Evolutionary conservation across 1,140 invertebrate species (phyloP).

Genomic region (Ceratoteleas bidentatus): DNA sequence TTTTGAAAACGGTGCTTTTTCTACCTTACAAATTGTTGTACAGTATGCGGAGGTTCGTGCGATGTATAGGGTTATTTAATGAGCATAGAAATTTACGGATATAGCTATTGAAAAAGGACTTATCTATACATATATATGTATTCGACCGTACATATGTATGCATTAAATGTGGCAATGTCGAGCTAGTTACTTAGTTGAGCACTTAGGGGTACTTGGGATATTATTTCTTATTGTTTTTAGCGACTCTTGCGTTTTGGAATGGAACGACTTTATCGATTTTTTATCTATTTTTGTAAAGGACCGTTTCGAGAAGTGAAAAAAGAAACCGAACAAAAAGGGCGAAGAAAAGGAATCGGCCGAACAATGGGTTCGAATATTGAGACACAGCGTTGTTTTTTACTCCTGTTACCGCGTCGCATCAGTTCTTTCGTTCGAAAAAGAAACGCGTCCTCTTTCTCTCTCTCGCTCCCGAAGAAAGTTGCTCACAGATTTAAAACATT

Average conservation of each 20-base stretch:
- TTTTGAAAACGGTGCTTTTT: constrained; percentile 78
- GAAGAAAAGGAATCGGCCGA: constrained; percentile 27
- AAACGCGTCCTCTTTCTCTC: constrained; percentile 49
- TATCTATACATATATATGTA: constrained; percentile 67
- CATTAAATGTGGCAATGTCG: constrained; percentile 78
- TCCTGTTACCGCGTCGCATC: constrained; percentile 35
- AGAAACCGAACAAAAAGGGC: not conserved
- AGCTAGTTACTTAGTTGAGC: constrained; percentile 78
- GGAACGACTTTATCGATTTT: constrained; percentile 36
- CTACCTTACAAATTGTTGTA: constrained; percentile 76
- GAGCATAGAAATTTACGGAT: constrained; percentile 69
- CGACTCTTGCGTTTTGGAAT: constrained; percentile 63
- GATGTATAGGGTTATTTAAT: constrained; percentile 74
- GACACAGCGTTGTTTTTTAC: constrained; percentile 45
- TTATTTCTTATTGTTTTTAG: constrained; percentile 71
- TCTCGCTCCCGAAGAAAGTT: constrained; percentile 63
- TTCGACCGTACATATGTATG: constrained; percentile 71
- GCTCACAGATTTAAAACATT: constrained; percentile 72
- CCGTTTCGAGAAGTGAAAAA: constrained; percentile 54
- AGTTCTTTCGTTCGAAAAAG: constrained; percentile 47
- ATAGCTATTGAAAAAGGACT: constrained; percentile 62
- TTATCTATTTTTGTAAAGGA: constrained; percentile 53
- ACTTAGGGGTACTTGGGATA: constrained; percentile 78
- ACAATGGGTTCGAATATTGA: constrained; percentile 40
- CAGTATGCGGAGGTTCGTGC: constrained; percentile 66